Evolutionary conservation across 2,888 invertebrate species (phyloP), one percentile per base, ranked within the genome.

Genomic region (Callosobruchus maculatus): DNA sequence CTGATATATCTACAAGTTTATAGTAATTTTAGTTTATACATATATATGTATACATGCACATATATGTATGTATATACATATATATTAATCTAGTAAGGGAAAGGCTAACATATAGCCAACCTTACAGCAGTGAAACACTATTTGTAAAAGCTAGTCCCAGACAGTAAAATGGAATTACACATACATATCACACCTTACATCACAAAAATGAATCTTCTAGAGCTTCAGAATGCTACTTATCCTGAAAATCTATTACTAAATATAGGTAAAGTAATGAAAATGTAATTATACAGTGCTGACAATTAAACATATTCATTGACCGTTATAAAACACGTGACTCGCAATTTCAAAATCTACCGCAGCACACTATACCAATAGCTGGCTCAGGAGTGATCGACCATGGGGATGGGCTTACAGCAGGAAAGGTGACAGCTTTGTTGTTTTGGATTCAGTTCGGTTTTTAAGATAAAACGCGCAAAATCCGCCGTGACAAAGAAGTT

Each of bases 1-100:
- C 81, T 84, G 82, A 84, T 84, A 84, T 85, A 86, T 86, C 86
- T 85, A 86, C 85, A 86, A 85, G 84, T 84, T 85, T 84, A 80
- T 83, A 84, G 84, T 82, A 84, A 83, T 81, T 84, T 84, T 82
- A 82, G 81, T 82, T 83, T 81, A 83, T 85, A 84, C 84, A 78
- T 77, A 77, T 76, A 49, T 49, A 49, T 49, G 49, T 49, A 49
- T 49, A 49, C 49, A 49, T 49, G 49, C 49, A 7, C 49, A 49
- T 49, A 49, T 49, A 49, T 49, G 49, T 49, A 49, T 49, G 49
- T 49, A 49, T 81, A 83, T 85, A 85, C 84, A 85, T 84, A 80
- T 77, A 80, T 68, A 21, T 80, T 83, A 84, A 81, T 82, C 83
- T 84, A 84, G 83, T 82, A 83, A 83, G 82, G 84, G 84, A 81